Percentiles rank a stretch among this genome's conserved stretches.
These are phyloP conservation scores for Drosophila formosana DNA, from an alignment of 2,888 invertebrate genomes.

Conservation along the genomic window DNA sequence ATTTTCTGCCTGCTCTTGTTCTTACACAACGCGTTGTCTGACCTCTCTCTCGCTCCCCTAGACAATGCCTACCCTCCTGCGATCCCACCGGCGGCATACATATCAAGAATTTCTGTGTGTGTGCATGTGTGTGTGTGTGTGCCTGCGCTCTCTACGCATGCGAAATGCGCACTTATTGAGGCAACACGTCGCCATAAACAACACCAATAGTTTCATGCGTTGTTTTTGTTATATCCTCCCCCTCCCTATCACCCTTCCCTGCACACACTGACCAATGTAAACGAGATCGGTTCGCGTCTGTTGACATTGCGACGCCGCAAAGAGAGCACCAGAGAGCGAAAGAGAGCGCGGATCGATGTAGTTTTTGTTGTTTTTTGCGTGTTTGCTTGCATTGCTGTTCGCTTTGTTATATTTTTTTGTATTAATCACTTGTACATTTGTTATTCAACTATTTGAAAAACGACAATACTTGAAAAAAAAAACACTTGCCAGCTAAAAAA, in stretches of 20 bases:
- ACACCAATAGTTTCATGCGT: conserved; percentile 26
- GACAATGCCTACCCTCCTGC: conserved; percentile 16
- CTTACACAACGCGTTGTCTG: conserved; percentile 36
- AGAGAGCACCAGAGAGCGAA: conserved; percentile 9
- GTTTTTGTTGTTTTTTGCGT: conserved; percentile 22
- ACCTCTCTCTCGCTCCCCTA: conserved; percentile 24
- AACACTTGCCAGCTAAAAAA: conserved; percentile 11
- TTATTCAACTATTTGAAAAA: conserved; percentile 47
- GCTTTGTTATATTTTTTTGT: conserved; percentile 32
- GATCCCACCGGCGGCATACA: conserved; percentile 18
- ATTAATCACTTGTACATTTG: conserved; percentile 52
- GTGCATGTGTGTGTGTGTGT: conserved; percentile 1
- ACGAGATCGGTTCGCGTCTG: conserved; percentile 53
- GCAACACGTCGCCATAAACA: conserved; percentile 39
- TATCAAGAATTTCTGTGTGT: conserved; percentile 1
- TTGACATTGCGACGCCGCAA: conserved; percentile 47
- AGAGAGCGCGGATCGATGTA: not conserved
- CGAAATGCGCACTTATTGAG: conserved; percentile 46
- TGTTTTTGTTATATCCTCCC: conserved; percentile 8
- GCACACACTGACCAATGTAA: conserved; percentile 51
- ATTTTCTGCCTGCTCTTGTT: conserved; percentile 6
- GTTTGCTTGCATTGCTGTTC: conserved; percentile 36
- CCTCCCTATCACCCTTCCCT: not conserved
- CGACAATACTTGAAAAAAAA: conserved; percentile 29
- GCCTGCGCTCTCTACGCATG: conserved; percentile 35